Percentiles rank a stretch among this genome's conserved stretches.
Evolutionary conservation across 2,888 invertebrate species (phyloP).

Genomic region (Crossocerus cetratus): DNA sequence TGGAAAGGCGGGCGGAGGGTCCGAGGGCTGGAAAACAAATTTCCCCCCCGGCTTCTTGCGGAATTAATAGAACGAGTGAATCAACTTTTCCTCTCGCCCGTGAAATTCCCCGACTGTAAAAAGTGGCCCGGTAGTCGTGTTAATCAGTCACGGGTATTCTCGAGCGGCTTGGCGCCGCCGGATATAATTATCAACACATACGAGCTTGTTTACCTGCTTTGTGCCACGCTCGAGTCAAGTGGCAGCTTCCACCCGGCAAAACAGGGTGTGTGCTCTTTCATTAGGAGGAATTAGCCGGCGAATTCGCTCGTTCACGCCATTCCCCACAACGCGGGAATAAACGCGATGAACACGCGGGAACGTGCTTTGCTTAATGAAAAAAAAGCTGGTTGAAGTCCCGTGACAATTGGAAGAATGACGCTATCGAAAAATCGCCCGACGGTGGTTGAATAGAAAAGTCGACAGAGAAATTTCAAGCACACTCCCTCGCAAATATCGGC

Average conservation of each 20-base stretch:
- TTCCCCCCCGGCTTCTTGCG: not conserved
- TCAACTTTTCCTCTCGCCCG: not conserved
- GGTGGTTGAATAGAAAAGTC: no score
- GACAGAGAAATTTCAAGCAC: no score
- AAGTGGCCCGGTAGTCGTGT: not conserved
- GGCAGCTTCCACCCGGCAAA: not conserved
- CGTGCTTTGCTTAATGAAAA: no score
- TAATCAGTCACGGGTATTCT: not conserved
- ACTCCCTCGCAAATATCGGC: no score
- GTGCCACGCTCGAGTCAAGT: not conserved
- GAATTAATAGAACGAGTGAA: not conserved
- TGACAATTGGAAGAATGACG: no score
- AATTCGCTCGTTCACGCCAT: not conserved
- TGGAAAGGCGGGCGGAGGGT: no score
- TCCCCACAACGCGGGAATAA: no score
- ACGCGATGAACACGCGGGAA: no score
- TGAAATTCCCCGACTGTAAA: not conserved
- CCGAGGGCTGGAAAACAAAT: not conserved
- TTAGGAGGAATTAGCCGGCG: not conserved
- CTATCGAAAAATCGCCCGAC: no score
- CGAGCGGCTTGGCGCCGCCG: not conserved
- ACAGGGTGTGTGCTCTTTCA: constrained; percentile 1
- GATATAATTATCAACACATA: not conserved
- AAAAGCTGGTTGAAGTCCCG: no score
- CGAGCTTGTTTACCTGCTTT: not conserved